A percentile compares a stretch with the other conserved stretches of the same genome.
Evolutionary conservation across 2,797 vertebrate species (phyloP).

Genomic region (Parauchenoglanis ngamensis): DNA sequence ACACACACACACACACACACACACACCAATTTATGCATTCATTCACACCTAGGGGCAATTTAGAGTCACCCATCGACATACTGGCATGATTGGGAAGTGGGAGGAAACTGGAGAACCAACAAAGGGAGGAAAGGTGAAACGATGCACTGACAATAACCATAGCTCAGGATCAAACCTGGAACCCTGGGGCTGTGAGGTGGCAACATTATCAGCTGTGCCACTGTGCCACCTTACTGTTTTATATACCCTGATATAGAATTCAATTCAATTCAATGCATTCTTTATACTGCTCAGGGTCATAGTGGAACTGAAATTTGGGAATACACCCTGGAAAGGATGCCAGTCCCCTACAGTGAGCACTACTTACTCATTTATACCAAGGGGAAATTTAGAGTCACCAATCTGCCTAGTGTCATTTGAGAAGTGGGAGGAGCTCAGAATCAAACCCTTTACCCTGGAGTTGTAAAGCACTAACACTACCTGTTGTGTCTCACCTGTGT

Average conservation of each 20-base stretch:
- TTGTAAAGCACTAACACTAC: not conserved
- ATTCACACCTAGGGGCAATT: constrained; percentile 8
- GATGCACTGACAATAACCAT: not conserved
- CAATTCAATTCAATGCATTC: not conserved
- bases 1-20: not conserved
- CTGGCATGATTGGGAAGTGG: not conserved
- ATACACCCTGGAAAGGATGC: not conserved
- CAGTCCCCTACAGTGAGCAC: not conserved
- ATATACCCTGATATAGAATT: not conserved
- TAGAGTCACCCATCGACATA: not conserved
- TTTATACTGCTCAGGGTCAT: not conserved
- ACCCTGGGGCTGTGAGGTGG: not conserved
- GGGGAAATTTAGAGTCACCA: not conserved
- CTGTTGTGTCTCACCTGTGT: not conserved
- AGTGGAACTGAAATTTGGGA: not conserved
- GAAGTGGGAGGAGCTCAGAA: not conserved
- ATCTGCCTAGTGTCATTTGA: not conserved
- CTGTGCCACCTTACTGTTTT: not conserved
- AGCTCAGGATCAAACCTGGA: not conserved
- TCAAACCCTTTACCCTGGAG: not conserved
- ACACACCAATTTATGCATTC: not conserved
- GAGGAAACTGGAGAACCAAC: not conserved
- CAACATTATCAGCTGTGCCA: not conserved
- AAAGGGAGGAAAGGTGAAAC: not conserved
- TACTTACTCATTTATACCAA: not conserved